Evolutionary conservation across 1,140 invertebrate species (phyloP), one percentile per base, ranked within the genome.

Genomic region (Drosophila simulans): DNA sequence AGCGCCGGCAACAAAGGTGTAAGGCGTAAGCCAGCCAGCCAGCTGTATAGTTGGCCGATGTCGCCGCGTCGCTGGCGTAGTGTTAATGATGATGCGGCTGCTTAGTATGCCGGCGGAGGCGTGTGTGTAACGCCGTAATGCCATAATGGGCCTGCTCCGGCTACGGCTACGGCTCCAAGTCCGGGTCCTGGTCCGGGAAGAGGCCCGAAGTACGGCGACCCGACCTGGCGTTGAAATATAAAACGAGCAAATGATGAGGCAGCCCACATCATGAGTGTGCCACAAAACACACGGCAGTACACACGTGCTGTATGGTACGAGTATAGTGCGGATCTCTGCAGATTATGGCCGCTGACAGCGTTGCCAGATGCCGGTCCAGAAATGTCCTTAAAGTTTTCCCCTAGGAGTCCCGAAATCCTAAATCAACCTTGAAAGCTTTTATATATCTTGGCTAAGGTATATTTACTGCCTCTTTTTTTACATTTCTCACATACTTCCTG

Each of bases 221-320:
- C 69, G 52, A 56, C 58, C 72, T 39, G 70, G 37, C 52, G 65
- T 58, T 81, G 77, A 81, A 81, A 81, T 86, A 89, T 83, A 77
- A 84, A 89, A 86, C 83, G 82, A 86, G 83, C 65, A 79, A 86
- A 88, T 88, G 82, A 86, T 86, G 82, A 79, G 82, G 58, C 74
- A 46, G 17, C 37, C 17, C 56, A 11, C 70, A 74, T 58, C 82
- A 64, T 69, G 42, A 63, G 39, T 53, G 59, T 65, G 42, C 42
- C 27, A 58, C 58, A 56, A 56, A 37, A 58, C 52, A 62, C 22
- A 49, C 25, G 46, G 8, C 22, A 0, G 12, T 5, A 37, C n/a
- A 53, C 34, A 20, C 40, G 34, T n/a, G 52, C 42, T 73, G 45
- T 35, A 10, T 42, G 37, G 13, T 39, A 22, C 0, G 20, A 22